Evolutionary conservation across 2,888 invertebrate species (phyloP), one percentile per base, ranked within the genome.

Genomic region (Stenotaenia linearis): DNA sequence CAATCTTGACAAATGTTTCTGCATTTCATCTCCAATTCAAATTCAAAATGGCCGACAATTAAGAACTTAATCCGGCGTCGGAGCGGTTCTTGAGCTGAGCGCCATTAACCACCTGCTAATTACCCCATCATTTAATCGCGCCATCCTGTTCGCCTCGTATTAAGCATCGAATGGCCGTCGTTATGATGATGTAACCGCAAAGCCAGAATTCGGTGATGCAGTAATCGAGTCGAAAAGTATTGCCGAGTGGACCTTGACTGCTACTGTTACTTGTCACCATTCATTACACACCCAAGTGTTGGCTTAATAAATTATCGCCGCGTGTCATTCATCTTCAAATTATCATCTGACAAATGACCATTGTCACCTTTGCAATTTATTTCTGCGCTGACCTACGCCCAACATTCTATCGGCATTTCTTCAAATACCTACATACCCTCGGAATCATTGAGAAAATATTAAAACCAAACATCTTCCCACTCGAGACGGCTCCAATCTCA

Each of bases 21-120:
- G 25, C 69, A 25, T 69, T 69, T 28, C 69, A 69, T 69, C 25
- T 69, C 69, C 69, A 69, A 69, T 69, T 69, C 69, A 69, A 69
- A 69, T 69, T 69, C 28, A 25, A 69, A 69, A 69, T 69, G 69
- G 69, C 69, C 25, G 69, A 69, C 69, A 69, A 69, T 69, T 69
- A 69, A 69, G 69, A 69, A 69, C 23, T 28, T 69, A 69, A 69
- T 69, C 69, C 69, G n/a, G n/a, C n/a, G n/a, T 12, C 23, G 9
- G 25, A 23, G 10, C 28, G 25, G n/a, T 69, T 69, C 69, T 28
- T 69, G 25, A 69, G 25, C 69, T 28, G 25, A 69, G 15, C 12
- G 4, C 25, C 69, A 69, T 69, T 69, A 69, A 69, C 69, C 23
- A 69, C 5, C 69, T 69, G 12, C 69, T 69, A 69, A 69, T 69